Conservation (phyloP, 1,140 invertebrate species). For the Drosophila saltans region DNA sequence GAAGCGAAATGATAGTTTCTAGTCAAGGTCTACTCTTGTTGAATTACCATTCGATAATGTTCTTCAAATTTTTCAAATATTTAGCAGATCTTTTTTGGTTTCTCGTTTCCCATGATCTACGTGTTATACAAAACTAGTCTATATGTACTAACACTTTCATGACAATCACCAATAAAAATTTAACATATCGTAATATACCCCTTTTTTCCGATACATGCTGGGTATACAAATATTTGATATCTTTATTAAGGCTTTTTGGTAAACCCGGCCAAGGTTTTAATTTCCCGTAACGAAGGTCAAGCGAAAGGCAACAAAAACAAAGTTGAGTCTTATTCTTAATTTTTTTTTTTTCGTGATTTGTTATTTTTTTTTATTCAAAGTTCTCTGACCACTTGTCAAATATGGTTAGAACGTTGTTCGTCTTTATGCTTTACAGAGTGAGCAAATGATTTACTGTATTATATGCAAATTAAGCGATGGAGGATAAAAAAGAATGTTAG, state of each 20-base stretch:
- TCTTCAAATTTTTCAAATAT: no score
- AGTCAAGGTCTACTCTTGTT: no score
- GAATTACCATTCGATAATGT: no score
- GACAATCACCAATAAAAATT: no score
- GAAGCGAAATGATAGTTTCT: no score
- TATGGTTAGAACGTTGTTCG: constrained; percentile 59
- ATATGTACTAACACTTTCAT: no score
- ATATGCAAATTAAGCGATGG: constrained; percentile 65
- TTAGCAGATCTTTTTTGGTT: no score
- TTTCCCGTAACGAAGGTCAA: constrained; percentile 63
- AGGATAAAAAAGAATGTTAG: constrained; percentile 38
- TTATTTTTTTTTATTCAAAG: not conserved
- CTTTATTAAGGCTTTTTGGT: constrained; percentile 42
- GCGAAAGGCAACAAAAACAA: constrained; percentile 25
- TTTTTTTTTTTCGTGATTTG: constrained; percentile 1
- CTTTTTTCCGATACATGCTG: not conserved
- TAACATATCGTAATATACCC: not conserved
- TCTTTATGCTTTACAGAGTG: constrained; percentile 52
- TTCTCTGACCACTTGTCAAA: constrained; percentile 53
- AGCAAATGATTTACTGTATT: constrained; percentile 74
- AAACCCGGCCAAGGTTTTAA: constrained; percentile 67
- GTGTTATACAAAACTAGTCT: no score
- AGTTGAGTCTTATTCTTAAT: constrained; percentile 12
- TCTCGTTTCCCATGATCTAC: no score
- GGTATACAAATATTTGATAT: constrained; percentile 47